Conservation (phyloP, 1,140 invertebrate genomes). For the Neoseiulus cucumeris region DNA sequence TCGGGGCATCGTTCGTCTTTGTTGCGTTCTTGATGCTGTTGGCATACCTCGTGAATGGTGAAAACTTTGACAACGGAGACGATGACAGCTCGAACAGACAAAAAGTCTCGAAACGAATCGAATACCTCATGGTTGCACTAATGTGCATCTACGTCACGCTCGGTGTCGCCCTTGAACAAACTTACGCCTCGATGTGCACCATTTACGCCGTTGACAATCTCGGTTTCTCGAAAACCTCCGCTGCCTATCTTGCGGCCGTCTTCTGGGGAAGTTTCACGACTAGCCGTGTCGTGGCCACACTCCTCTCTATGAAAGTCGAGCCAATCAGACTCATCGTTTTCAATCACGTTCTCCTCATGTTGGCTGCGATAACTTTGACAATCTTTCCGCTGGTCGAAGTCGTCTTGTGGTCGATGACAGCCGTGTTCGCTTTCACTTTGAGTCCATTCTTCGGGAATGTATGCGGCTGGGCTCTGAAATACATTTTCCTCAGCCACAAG, state of each 20-base stretch:
- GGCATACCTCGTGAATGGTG: not conserved
- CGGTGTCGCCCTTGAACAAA: not conserved
- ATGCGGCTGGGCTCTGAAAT: not conserved
- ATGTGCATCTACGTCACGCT: not conserved
- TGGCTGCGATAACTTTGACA: not conserved
- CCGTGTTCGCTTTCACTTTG: not conserved
- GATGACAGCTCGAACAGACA: not conserved
- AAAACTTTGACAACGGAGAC: not conserved
- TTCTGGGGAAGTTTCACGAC: not conserved
- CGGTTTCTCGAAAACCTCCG: not conserved
- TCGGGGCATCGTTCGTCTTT: not conserved
- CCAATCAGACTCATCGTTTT: not conserved
- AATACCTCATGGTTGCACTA: not conserved
- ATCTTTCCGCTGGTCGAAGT: not conserved
- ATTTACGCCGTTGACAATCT: not conserved
- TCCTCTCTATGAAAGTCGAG: not conserved
- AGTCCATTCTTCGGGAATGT: slow-evolving; percentile 3
- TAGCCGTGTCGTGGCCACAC: not conserved
- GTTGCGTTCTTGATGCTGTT: not conserved
- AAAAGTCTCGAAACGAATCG: not conserved
- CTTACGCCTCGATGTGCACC: not conserved
- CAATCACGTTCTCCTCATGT: not conserved
- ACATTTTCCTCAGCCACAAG: not conserved
- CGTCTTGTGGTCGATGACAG: slow-evolving; percentile 1
- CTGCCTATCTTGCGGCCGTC: not conserved